These are phyloP conservation scores for Eretmocerus hayati DNA, from an alignment of 2,888 invertebrate genomes.

Conservation along the genomic window DNA sequence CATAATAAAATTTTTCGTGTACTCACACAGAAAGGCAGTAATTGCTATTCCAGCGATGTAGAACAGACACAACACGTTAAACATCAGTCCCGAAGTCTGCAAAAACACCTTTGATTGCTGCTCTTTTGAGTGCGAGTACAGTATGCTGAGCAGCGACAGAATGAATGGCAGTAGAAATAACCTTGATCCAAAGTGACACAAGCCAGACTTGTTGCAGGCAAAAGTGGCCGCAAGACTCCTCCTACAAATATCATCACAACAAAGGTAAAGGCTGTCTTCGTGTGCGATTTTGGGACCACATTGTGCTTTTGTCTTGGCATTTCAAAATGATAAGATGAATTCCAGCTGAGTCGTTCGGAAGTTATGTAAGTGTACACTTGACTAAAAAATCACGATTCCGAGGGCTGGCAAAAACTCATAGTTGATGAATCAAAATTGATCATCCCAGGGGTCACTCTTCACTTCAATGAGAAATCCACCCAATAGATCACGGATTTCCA, in stretches of 20 bases:
- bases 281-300: too few relatives aligned
- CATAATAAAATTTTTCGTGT: constrained; percentile 1
- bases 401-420: too few relatives aligned
- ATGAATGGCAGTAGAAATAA: constrained; percentile 66
- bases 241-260: constrained; percentile 45
- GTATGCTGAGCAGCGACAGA: constrained; percentile 36
- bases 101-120: constrained; percentile 40
- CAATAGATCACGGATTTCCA: too few relatives aligned
- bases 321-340: too few relatives aligned
- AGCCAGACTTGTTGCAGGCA: constrained; percentile 67
- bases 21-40: constrained; percentile 40
- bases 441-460: too few relatives aligned
- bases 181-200: constrained; percentile 69
- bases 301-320: too few relatives aligned
- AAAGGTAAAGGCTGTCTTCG: too few relatives aligned
- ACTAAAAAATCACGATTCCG: too few relatives aligned
- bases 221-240: constrained; percentile 71
- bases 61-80: constrained; percentile 72
- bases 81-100: constrained; percentile 49
- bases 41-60: constrained; percentile 53
- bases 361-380: too few relatives aligned
- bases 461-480: too few relatives aligned
- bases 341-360: too few relatives aligned
- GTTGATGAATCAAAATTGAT: too few relatives aligned
- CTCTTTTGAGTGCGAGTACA: constrained; percentile 40